A percentile compares a stretch with the other conserved stretches of the same genome.
These are phyloP conservation scores for Hymenochirus boettgeri DNA, from an alignment of 2,113 vertebrate species.

Conservation along the genomic window DNA sequence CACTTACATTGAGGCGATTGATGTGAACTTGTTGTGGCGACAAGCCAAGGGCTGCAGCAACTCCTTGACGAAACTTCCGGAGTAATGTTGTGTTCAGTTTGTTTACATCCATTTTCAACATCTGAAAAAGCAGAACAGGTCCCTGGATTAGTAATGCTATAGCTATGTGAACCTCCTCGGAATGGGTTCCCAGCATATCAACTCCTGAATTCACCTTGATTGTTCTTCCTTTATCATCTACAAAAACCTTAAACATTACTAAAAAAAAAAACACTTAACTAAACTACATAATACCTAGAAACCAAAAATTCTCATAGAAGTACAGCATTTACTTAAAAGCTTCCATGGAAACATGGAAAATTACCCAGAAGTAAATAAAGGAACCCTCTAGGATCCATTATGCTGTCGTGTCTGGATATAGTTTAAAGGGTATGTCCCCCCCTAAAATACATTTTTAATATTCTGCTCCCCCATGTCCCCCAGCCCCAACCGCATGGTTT, in stretches of 20 bases:
- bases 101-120: conserved; percentile 84
- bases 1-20: conserved; percentile 84
- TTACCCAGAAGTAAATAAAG: too few relatives aligned
- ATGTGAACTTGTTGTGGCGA: conserved; percentile 83
- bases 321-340: too few relatives aligned
- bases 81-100: conserved; percentile 84
- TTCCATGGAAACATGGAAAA: too few relatives aligned
- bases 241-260: not conserved
- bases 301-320: too few relatives aligned
- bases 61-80: conserved; percentile 79
- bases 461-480: too few relatives aligned
- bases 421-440: too few relatives aligned
- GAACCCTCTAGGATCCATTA: too few relatives aligned
- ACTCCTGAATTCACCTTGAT: not conserved
- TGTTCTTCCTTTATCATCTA: not conserved
- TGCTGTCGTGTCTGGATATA: too few relatives aligned
- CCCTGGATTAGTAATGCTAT: conserved; percentile 29
- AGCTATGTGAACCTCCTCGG: conserved; percentile 29
- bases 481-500: too few relatives aligned
- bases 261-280: too few relatives aligned
- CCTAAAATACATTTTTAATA: too few relatives aligned
- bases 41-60: conserved; percentile 80
- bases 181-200: conserved; percentile 8
- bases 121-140: conserved; percentile 65
- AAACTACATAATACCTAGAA: too few relatives aligned